These are phyloP conservation scores for Eupithecia subfuscata DNA, from an alignment of 2,888 invertebrate genomes.

Conservation along the genomic window DNA sequence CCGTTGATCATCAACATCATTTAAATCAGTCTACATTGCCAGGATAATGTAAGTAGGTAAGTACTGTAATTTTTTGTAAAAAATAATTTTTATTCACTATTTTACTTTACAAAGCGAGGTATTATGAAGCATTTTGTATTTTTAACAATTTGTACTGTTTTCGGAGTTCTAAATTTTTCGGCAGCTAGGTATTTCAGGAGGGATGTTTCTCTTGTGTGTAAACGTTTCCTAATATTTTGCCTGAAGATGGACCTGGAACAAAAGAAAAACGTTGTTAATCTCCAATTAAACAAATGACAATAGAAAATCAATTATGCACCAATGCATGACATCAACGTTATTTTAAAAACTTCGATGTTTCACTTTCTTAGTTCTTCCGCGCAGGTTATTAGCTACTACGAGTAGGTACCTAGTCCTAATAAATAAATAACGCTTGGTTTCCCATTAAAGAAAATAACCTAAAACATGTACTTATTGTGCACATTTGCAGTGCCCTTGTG, in stretches of 20 bases:
- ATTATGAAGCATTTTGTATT: constrained; percentile 36
- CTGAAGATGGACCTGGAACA: constrained; percentile 70
- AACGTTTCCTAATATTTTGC: constrained; percentile 76
- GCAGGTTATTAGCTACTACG: too few relatives aligned
- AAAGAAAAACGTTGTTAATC: constrained; percentile 44
- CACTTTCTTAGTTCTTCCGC: too few relatives aligned
- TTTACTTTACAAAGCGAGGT: constrained; percentile 63
- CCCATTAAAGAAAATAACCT: neutral
- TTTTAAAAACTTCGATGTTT: too few relatives aligned
- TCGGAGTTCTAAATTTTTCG: constrained; percentile 26
- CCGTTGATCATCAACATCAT: neutral
- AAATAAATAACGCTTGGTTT: too few relatives aligned
- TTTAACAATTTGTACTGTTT: constrained; percentile 66
- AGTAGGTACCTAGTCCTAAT: too few relatives aligned
- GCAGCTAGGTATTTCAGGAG: constrained; percentile 59
- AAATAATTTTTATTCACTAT: constrained; percentile 46
- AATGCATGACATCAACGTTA: too few relatives aligned
- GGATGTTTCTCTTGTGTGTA: constrained; percentile 79
- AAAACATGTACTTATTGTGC: neutral
- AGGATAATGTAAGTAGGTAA: neutral
- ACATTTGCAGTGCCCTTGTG: constrained; percentile 34
- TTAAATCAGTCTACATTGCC: neutral
- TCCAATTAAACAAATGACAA: too few relatives aligned
- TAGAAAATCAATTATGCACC: too few relatives aligned
- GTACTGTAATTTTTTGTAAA: constrained; percentile 28